Percentiles rank a stretch among this genome's conserved stretches.
Evolutionary conservation across 2,797 vertebrate genomes (phyloP).

Genomic region (Scarus forsteni): DNA sequence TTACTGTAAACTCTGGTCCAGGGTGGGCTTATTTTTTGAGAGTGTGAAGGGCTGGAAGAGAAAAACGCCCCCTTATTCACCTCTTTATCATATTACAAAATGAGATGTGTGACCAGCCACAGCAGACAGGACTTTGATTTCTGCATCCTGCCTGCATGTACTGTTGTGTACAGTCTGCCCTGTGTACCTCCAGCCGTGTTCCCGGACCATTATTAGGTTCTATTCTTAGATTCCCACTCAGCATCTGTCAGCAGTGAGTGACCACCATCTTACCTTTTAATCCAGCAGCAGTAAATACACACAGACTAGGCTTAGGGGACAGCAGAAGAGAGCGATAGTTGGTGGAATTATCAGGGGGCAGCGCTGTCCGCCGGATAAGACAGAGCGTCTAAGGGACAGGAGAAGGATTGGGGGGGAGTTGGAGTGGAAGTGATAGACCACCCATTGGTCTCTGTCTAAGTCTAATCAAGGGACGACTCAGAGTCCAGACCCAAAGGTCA

Average conservation of each 20-base stretch:
- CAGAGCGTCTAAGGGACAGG: slow-evolving; percentile 17
- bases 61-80: neutral
- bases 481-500: slow-evolving; percentile 75
- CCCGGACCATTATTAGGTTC: slow-evolving; percentile 67
- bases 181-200: slow-evolving; percentile 54
- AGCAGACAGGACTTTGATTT: slow-evolving; percentile 25
- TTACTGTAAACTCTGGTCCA: too few species aligned
- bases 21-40: too few species aligned
- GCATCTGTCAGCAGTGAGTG: slow-evolving; percentile 73
- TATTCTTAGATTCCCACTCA: slow-evolving; percentile 74
- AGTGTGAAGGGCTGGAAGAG: too few species aligned
- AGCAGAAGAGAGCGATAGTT: slow-evolving; percentile 39
- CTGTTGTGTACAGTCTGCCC: slow-evolving; percentile 39
- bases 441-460: slow-evolving; percentile 75
- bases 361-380: slow-evolving; percentile 42
- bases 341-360: slow-evolving; percentile 50
- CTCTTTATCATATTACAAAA: slow-evolving; percentile 1
- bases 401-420: slow-evolving; percentile 27
- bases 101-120: slow-evolving; percentile 24
- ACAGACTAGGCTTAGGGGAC: slow-evolving; percentile 5
- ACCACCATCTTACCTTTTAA: slow-evolving; percentile 78
- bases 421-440: slow-evolving; percentile 62
- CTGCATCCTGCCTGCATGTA: slow-evolving; percentile 1
- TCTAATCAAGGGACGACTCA: slow-evolving; percentile 68
- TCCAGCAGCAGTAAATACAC: slow-evolving; percentile 58